Conservation (phyloP, 1,140 invertebrate genomes). For the Laodelphax striatellus region DNA sequence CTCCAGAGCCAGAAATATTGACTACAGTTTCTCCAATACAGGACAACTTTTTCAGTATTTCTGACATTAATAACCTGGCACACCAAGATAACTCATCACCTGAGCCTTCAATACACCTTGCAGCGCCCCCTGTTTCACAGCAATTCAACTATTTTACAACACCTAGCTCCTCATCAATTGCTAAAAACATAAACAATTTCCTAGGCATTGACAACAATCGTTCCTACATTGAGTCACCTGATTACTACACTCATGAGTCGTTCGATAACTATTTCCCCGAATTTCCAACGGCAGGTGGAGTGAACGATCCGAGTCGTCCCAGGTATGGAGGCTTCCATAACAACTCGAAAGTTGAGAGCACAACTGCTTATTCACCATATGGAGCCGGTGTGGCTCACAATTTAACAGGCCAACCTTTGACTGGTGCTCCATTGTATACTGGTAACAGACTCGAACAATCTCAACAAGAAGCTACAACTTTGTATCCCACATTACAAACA, state of each 20-base stretch:
- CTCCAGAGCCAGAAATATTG: background rate
- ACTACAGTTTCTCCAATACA: background rate
- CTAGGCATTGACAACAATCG: slow-evolving; percentile 3
- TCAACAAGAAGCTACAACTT: background rate
- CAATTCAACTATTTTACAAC: slow-evolving; percentile 4
- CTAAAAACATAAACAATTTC: slow-evolving; percentile 13
- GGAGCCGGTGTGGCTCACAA: slow-evolving; percentile 28
- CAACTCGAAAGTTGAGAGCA: slow-evolving; percentile 29
- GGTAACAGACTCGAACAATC: background rate
- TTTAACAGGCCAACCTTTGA: slow-evolving; percentile 10
- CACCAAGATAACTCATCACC: background rate
- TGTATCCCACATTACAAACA: slow-evolving; percentile 1
- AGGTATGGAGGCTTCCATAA: slow-evolving; percentile 40
- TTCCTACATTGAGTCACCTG: slow-evolving; percentile 7
- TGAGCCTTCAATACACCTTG: background rate
- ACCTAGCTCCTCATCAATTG: slow-evolving; percentile 9
- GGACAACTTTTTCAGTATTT: slow-evolving; percentile 4
- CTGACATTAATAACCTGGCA: slow-evolving; percentile 7
- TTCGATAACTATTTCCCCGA: slow-evolving; percentile 29
- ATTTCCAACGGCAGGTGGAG: slow-evolving; percentile 29
- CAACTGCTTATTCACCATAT: slow-evolving; percentile 29
- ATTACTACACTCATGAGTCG: slow-evolving; percentile 12
- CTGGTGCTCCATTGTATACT: slow-evolving; percentile 4
- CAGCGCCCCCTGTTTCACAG: background rate
- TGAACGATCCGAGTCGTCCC: slow-evolving; percentile 29